Conservation (phyloP, 2,113 vertebrate genomes). For the Archocentrus centrarchus region DNA sequence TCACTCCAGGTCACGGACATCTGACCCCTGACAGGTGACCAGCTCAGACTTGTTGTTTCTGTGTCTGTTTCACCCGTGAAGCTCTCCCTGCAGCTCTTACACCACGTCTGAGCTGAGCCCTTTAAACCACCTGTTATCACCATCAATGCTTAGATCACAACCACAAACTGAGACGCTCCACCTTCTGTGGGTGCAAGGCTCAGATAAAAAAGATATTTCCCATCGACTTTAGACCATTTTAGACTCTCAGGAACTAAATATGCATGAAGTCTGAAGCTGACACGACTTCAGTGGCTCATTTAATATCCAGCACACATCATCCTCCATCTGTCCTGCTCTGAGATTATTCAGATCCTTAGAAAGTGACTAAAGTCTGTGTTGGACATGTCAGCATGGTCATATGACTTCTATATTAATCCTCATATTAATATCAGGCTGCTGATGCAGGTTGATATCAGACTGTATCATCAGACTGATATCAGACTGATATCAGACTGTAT, state of each 20-base stretch:
- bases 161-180: not conserved
- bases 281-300: not conserved
- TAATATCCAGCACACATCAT: not conserved
- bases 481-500: rapidly evolving
- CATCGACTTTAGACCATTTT: not conserved
- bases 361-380: conserved; percentile 1
- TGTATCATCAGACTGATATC: too few relatives aligned
- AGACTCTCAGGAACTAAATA: not conserved
- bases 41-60: not conserved
- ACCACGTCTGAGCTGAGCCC: not conserved
- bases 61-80: not conserved
- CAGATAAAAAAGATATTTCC: not conserved
- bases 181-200: not conserved
- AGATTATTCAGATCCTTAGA: conserved; percentile 25
- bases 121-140: not conserved
- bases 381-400: not conserved
- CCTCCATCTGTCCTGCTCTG: conserved; percentile 35
- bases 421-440: too few relatives aligned
- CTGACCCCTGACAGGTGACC: not conserved
- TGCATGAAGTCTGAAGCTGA: not conserved
- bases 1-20: not conserved
- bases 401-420: conserved; percentile 7
- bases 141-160: not conserved
- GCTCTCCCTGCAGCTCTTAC: not conserved
- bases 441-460: too few relatives aligned